Percentiles rank a stretch among this genome's conserved stretches.
Conservation (phyloP, 2,797 vertebrate genomes). For the Malacoraja senta region DNA sequence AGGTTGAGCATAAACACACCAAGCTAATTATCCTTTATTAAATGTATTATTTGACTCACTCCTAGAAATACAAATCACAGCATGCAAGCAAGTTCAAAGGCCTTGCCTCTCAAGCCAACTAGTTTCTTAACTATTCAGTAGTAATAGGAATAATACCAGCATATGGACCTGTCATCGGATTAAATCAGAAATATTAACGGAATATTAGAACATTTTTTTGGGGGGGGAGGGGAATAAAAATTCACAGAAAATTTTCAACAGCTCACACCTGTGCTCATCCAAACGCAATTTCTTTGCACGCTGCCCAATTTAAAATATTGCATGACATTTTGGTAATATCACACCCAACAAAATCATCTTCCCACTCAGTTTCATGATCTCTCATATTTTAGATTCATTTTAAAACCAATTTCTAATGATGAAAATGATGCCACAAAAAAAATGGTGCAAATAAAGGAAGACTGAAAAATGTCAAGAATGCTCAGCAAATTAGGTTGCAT, state of each 20-base stretch:
- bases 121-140: not conserved
- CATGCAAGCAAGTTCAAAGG: not conserved
- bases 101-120: not conserved
- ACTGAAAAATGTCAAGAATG: too few relatives aligned
- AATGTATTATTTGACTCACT: not conserved
- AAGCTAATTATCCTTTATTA: not conserved
- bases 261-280: not conserved
- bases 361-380: not conserved
- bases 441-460: too few relatives aligned
- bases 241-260: too few relatives aligned
- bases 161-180: not conserved
- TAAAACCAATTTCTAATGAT: too few relatives aligned
- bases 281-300: not conserved
- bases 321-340: not conserved
- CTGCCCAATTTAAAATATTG: not conserved
- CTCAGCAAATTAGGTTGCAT: too few relatives aligned
- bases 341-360: not conserved
- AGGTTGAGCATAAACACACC: not conserved
- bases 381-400: not conserved
- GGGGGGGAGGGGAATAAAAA: too few relatives aligned
- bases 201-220: not conserved
- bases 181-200: not conserved
- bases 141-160: not conserved
- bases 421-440: too few relatives aligned
- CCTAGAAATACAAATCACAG: not conserved